These are phyloP conservation scores for Phorcus lineatus DNA, from an alignment of 2,888 invertebrate genomes.

Conservation along the genomic window DNA sequence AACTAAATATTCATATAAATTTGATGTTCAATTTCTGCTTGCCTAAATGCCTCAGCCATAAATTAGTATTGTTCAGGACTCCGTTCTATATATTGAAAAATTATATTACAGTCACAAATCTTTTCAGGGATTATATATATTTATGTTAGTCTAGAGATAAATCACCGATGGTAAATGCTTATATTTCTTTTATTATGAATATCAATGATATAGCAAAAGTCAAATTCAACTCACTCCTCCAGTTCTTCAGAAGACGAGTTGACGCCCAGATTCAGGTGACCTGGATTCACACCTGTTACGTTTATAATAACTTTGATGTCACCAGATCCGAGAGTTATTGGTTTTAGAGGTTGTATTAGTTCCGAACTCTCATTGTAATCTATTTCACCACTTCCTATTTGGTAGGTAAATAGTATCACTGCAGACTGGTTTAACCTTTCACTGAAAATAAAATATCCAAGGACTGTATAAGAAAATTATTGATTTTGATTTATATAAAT, in stretches of 20 bases:
- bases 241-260: slow-evolving; percentile 61
- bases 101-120: no score
- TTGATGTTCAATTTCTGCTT: no score
- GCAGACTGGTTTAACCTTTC: not conserved
- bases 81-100: no score
- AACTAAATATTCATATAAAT: no score
- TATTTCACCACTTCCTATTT: slow-evolving; percentile 49
- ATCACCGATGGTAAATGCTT: no score
- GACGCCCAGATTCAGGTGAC: slow-evolving; percentile 64
- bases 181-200: not conserved
- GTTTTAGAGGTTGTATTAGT: slow-evolving; percentile 49
- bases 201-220: not conserved
- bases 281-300: slow-evolving; percentile 56
- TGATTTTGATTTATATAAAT: no score
- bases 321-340: slow-evolving; percentile 46
- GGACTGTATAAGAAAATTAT: no score
- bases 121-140: no score
- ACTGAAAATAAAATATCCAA: not conserved
- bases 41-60: no score
- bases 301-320: slow-evolving; percentile 45
- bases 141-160: no score
- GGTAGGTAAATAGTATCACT: slow-evolving; percentile 60
- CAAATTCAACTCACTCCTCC: slow-evolving; percentile 45
- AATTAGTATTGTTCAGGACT: no score
- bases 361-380: not conserved